Evolutionary conservation across 2,797 vertebrate species (phyloP), one percentile per base, ranked within the genome.

Genomic region (Dallia pectoralis): DNA sequence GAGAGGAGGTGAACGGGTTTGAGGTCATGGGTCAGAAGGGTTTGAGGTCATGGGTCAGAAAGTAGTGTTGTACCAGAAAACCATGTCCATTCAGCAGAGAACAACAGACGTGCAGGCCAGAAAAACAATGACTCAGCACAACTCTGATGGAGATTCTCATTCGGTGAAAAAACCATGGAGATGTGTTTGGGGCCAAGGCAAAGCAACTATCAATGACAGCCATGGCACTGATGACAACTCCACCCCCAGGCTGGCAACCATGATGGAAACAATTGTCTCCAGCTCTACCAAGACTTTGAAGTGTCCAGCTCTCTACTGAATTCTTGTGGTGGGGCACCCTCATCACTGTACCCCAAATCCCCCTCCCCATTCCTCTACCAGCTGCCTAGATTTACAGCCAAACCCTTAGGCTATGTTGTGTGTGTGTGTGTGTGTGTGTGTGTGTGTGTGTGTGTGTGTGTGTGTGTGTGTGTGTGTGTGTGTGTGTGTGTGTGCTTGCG

Each of bases 221-320:
- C 85, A 79, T 66, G 86, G 83, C 78, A 82, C 81, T 81, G 88
- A 87, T 91, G 87, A 91, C 86, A 91, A 84, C 84, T 89, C 27
- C 82, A 36, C 79, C 87, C 77, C 80, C 85, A 83, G 86, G 89
- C 85, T 91, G 90, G 87, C 87, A 87, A 78, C 74, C 22, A 79
- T 86, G 86, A 92, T 91, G 90, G 91, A 93, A 92, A 91, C 82
- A 86, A 91, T 93, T 92, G 90, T 87, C 81, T 89, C 80, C 84
- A 88, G 87, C 82, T 61, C 80, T 84, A 85, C 82, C 77, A 82
- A 70, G 79, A 81, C 85, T 92, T 92, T 91, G 85, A 67, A 67
- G 67, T 68, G 48, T 68, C 25, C 25, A 87, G 81, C 82, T 74
- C 56, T 75, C 29, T 72, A 67, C 48, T 30, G 49, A 8, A 81